Percentiles rank a stretch among this genome's conserved stretches.
These are phyloP conservation scores for Physocephala rufipes DNA, from an alignment of 2,888 invertebrate species.

Conservation along the genomic window DNA sequence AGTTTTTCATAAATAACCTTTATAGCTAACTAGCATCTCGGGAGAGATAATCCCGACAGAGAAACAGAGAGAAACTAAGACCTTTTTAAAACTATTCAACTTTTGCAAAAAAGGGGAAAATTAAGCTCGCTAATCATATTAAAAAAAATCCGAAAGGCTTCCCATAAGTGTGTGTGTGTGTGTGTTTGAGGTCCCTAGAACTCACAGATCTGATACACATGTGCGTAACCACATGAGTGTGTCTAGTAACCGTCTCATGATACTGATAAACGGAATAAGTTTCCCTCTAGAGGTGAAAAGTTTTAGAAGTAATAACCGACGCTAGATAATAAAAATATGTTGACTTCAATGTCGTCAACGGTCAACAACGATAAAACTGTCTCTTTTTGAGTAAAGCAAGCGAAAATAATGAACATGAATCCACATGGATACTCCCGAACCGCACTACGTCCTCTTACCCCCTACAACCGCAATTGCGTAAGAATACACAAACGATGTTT, in stretches of 20 bases:
- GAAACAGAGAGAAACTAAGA: too few relatives aligned
- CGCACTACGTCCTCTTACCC: neutral
- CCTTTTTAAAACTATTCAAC: too few relatives aligned
- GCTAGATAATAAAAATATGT: constrained; percentile 24
- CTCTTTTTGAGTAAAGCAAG: constrained; percentile 27
- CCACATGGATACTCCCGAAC: constrained; percentile 15
- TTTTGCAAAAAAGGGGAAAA: too few relatives aligned
- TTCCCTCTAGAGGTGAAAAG: constrained; percentile 3
- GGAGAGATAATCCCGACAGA: too few relatives aligned
- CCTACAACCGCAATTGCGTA: constrained; percentile 22
- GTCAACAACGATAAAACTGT: constrained; percentile 45
- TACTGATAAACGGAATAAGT: too few relatives aligned
- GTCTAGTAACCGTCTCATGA: neutral
- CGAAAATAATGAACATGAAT: neutral
- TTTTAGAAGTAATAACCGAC: too few relatives aligned
- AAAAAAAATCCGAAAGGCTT: too few relatives aligned
- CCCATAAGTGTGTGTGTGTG: too few relatives aligned
- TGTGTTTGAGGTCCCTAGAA: too few relatives aligned
- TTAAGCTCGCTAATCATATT: too few relatives aligned
- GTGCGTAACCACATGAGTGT: constrained; percentile 6
- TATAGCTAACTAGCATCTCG: too few relatives aligned
- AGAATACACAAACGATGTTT: neutral
- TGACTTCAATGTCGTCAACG: constrained; percentile 47
- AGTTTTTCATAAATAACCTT: too few relatives aligned
- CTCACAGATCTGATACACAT: neutral